Base-by-base conservation (phyloP, 2,797 vertebrate species). In the Erpetoichthys calabaricus region DNA sequence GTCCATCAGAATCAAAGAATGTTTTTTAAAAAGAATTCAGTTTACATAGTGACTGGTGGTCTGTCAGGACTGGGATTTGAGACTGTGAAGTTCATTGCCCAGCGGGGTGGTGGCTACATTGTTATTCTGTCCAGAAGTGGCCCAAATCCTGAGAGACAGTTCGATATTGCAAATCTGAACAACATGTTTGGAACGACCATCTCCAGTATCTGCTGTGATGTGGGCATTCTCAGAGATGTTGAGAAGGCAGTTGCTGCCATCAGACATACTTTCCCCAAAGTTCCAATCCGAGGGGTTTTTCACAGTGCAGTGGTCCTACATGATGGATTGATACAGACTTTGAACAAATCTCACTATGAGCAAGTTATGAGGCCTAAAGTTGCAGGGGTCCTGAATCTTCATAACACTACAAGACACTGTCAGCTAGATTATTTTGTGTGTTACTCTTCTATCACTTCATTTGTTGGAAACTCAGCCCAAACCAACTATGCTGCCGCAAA, bases 401-500 rank as follows among this genome's bases (percentile, higher is more conserved):
- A 91, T 47, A 54, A 64, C 59, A 81, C 84, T 59, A 90, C 88
- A 51, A 68, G 63, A 59, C 66, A 74, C 52, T 81, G 81, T 51
- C 58, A 81, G 7, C 69, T 92, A 9, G 87, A 92, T 73, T 89
- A 89, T 65, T 91, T 91, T 79, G 89, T 91, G 45, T 91, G 89
- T 62, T 91, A 86, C 64, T 92, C 90, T 6, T 92, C 89, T 7
- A 67, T 90, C 56, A 65, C 90, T 44, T 84, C 87, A 55, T 91
- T 90, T 56, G 63, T 90, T 43, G 89, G 90, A 59, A 92, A 89
- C 4, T 63, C 71, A 7, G 81, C 75, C 0, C 91, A 92, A 72
- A 76, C 86, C 52, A 92, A 92, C 71, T 91, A 91, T 6, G 82
- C 85, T 47, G 89, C 91, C 53, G 89, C 91, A 62, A 92, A 92